phyloP scores from a whole-genome alignment of 2,113 vertebrate species.

The Cyprinodon tularosa region DNA sequence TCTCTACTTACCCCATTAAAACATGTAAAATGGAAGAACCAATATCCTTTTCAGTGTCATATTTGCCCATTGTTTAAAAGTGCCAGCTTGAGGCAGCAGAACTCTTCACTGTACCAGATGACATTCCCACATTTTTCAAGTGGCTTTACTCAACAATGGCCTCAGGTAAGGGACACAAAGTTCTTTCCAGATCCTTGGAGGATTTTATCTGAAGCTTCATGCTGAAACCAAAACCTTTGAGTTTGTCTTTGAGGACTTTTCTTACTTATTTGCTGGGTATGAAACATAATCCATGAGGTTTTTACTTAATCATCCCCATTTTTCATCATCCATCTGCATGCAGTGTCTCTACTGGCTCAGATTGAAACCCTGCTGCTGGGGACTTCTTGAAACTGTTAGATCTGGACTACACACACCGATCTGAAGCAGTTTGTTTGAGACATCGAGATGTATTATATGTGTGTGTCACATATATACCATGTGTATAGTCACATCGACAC shows the following conservation, averaged over 20 bases:
- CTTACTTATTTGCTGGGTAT: constrained; percentile 4
- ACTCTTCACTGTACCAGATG: constrained; percentile 28
- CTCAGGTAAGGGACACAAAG: constrained; percentile 8
- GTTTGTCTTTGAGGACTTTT: constrained; percentile 6
- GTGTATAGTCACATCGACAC: constrained; percentile 18
- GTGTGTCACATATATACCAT: not conserved
- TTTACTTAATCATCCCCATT: constrained; percentile 50
- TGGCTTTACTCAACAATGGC: constrained; percentile 15
- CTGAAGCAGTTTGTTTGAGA: constrained; percentile 9
- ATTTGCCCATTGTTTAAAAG: not conserved
- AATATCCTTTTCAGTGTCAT: too few species aligned
- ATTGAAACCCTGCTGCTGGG: constrained; percentile 56
- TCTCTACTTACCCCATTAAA: too few species aligned
- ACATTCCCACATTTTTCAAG: constrained; percentile 12
- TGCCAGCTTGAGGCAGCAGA: constrained; percentile 58
- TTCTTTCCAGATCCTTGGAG: constrained; percentile 15
- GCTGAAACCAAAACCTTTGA: constrained; percentile 8
- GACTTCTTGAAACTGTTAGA: constrained; percentile 37
- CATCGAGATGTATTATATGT: constrained; percentile 24
- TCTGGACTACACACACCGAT: constrained; percentile 5
- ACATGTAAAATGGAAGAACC: too few species aligned
- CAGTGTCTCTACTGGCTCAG: constrained; percentile 50
- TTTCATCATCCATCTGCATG: constrained; percentile 61
- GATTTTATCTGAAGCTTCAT: constrained; percentile 29
- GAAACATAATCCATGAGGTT: constrained; percentile 29